Conservation (phyloP, 2,113 vertebrate genomes). For the Octodon degus region DNA sequence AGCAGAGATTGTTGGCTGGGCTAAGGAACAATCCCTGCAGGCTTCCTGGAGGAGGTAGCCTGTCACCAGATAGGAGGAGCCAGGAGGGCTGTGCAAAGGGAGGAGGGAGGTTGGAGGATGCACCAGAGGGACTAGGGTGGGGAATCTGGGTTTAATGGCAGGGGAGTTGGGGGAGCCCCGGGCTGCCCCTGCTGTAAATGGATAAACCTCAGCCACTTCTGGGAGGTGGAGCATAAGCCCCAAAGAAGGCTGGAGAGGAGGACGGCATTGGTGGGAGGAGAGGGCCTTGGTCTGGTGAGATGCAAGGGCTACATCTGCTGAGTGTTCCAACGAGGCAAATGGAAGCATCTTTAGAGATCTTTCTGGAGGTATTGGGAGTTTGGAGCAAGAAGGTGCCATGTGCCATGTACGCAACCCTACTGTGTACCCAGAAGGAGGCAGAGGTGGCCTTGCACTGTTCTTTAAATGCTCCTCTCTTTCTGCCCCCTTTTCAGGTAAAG, state of each 20-base stretch:
- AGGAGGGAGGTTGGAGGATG: background rate
- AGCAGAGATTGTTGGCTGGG: background rate
- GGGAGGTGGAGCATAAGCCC: background rate
- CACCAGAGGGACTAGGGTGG: background rate
- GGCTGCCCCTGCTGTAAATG: background rate
- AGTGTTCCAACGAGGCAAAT: background rate
- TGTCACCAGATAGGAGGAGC: background rate
- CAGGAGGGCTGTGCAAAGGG: background rate
- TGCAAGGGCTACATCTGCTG: background rate
- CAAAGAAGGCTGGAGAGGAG: background rate
- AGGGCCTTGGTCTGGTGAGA: background rate
- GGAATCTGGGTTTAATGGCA: background rate
- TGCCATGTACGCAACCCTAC: background rate
- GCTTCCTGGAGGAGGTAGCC: constrained; percentile 43
- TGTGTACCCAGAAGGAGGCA: rapidly evolving
- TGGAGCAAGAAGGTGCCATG: background rate
- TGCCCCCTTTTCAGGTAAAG: background rate
- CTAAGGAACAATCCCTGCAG: background rate
- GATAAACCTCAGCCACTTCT: background rate
- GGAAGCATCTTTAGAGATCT: background rate
- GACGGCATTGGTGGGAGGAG: background rate
- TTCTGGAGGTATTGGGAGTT: background rate
- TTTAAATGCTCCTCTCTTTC: background rate
- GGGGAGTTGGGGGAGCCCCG: background rate
- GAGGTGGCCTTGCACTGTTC: background rate